Evolutionary conservation across 2,797 vertebrate genomes (phyloP).

Genomic region (Falco berigora): DNA sequence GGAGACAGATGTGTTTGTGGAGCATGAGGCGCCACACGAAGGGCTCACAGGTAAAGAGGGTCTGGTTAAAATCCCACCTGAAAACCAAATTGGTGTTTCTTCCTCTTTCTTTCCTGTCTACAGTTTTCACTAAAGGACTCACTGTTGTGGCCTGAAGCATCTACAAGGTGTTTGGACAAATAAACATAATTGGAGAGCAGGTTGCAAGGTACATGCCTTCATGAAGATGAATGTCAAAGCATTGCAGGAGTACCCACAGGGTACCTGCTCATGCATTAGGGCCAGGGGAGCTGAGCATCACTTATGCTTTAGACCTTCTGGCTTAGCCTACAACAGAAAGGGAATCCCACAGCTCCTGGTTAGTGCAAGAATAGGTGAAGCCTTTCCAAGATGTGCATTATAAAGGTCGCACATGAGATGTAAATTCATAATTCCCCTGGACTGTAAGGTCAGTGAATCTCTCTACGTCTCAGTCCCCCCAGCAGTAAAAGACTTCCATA

Average conservation of each 20-base stretch:
- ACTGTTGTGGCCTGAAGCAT: neutral
- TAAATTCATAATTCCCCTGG: neutral
- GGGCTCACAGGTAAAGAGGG: neutral
- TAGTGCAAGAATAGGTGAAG: neutral
- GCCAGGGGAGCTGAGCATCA: neutral
- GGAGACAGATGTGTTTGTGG: neutral
- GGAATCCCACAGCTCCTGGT: neutral
- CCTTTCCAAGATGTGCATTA: neutral
- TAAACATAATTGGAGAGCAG: neutral
- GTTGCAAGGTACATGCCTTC: neutral
- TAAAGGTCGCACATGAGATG: neutral
- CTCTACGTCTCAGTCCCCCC: neutral
- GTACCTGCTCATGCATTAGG: neutral
- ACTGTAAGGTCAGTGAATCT: neutral
- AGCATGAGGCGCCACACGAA: neutral
- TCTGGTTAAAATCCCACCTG: neutral
- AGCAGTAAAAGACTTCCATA: neutral
- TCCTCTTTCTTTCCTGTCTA: neutral
- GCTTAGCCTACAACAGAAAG: neutral
- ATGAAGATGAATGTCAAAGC: neutral
- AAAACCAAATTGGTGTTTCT: neutral
- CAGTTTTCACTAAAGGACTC: neutral
- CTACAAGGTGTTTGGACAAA: neutral
- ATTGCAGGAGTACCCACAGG: neutral
- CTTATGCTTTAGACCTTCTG: neutral